phyloP scores from a whole-genome alignment of 2,797 vertebrate species.

The Setipinna tenuifilis region DNA sequence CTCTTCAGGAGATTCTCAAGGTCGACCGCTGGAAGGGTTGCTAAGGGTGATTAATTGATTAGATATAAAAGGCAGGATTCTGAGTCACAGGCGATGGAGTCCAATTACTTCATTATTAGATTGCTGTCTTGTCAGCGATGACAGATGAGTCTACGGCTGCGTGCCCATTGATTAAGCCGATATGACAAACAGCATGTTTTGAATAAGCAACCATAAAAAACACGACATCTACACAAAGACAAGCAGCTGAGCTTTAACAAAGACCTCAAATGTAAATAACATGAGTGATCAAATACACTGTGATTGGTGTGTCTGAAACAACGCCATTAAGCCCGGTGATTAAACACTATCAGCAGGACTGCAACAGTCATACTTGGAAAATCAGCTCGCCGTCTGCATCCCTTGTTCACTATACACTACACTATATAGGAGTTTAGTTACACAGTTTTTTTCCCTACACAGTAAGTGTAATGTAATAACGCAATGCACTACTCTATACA shows the following conservation, averaged over 20 bases:
- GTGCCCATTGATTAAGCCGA: neutral
- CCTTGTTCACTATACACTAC: too few species aligned
- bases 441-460: too few species aligned
- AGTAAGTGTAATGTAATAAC: too few species aligned
- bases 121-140: conserved; percentile 16
- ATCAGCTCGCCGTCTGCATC: neutral
- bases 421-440: too few species aligned
- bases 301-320: neutral
- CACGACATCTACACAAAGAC: neutral
- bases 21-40: neutral
- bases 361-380: neutral
- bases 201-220: neutral
- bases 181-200: neutral
- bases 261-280: neutral
- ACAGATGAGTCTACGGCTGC: neutral
- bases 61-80: neutral
- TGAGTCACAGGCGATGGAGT: conserved; percentile 21
- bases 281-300: neutral
- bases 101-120: conserved; percentile 28
- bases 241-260: neutral
- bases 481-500: too few species aligned
- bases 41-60: conserved; percentile 25
- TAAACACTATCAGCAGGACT: neutral
- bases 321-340: neutral
- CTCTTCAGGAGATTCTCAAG: neutral